A percentile compares a stretch with the other conserved stretches of the same genome.
Evolutionary conservation across 2,888 invertebrate species (phyloP).

Genomic region (Odontocerum albicorne): DNA sequence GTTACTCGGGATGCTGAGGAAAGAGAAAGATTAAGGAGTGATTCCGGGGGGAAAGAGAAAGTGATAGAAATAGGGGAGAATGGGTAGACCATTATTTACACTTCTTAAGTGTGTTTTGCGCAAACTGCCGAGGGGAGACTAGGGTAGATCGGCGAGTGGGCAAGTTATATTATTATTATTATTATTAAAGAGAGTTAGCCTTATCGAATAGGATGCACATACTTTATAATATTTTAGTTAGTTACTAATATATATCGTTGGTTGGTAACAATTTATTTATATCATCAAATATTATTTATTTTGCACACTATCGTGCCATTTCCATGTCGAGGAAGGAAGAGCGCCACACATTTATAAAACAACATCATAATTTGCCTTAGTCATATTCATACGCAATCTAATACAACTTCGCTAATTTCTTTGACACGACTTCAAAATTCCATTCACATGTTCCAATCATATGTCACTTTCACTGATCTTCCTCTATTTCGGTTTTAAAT

Average conservation of each 20-base stretch:
- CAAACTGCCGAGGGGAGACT: slow-evolving; percentile 23
- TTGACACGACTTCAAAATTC: too few relatives aligned
- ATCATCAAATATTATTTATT: too few relatives aligned
- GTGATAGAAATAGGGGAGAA: slow-evolving; percentile 17
- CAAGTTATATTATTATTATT: slow-evolving; percentile 23
- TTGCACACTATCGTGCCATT: too few relatives aligned
- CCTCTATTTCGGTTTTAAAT: too few relatives aligned
- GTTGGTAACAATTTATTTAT: too few relatives aligned
- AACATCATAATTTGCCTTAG: too few relatives aligned
- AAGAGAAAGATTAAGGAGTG: not conserved
- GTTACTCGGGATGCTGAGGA: not conserved
- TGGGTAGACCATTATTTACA: slow-evolving; percentile 31
- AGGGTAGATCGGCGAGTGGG: slow-evolving; percentile 15
- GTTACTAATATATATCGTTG: not conserved
- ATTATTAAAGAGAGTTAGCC: slow-evolving; percentile 22
- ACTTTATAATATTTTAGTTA: not conserved
- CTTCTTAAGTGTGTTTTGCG: slow-evolving; percentile 34
- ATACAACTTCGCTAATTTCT: too few relatives aligned
- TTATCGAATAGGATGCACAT: slow-evolving; percentile 22
- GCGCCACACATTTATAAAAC: too few relatives aligned
- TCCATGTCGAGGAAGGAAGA: too few relatives aligned
- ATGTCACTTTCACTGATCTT: too few relatives aligned
- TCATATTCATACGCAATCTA: too few relatives aligned
- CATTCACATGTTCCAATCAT: too few relatives aligned
- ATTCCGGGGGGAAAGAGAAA: slow-evolving; percentile 5